A percentile compares a stretch with the other conserved stretches of the same genome.
phyloP scores from a whole-genome alignment of 2,888 invertebrate genomes.

The Nycteola revayana region DNA sequence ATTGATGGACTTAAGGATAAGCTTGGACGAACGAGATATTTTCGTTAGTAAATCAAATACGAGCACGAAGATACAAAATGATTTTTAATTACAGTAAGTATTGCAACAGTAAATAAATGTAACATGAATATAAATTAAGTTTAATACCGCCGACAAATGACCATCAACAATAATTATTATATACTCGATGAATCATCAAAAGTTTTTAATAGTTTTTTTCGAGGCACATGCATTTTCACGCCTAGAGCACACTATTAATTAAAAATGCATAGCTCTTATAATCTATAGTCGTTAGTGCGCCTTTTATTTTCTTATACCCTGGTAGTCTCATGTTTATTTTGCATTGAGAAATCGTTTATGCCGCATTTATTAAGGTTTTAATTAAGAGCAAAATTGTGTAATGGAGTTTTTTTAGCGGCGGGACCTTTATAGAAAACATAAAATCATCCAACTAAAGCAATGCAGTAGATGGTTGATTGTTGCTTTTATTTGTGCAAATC shows the following conservation, averaged over 20 bases:
- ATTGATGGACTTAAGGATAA: conserved; percentile 8
- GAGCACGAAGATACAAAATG: too few relatives aligned
- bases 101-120: too few relatives aligned
- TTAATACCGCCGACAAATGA: not conserved
- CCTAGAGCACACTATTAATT: conserved; percentile 31
- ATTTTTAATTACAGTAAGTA: too few relatives aligned
- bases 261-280: conserved; percentile 36
- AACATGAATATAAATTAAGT: not conserved
- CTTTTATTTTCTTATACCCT: conserved; percentile 36
- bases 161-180: conserved; percentile 4
- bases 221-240: conserved; percentile 23
- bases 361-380: conserved; percentile 23
- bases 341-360: conserved; percentile 24
- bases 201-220: conserved; percentile 16
- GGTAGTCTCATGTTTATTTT: conserved; percentile 28
- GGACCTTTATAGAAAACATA: too few relatives aligned
- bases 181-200: conserved; percentile 11
- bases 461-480: too few relatives aligned
- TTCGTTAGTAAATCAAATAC: too few relatives aligned
- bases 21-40: conserved; percentile 11
- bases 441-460: too few relatives aligned
- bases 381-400: conserved; percentile 22
- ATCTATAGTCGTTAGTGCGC: conserved; percentile 30
- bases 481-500: too few relatives aligned
- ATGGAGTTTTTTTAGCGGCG: conserved; percentile 17